phyloP scores from a whole-genome alignment of 2,888 invertebrate species.

The Sphaerophoria taeniata region DNA sequence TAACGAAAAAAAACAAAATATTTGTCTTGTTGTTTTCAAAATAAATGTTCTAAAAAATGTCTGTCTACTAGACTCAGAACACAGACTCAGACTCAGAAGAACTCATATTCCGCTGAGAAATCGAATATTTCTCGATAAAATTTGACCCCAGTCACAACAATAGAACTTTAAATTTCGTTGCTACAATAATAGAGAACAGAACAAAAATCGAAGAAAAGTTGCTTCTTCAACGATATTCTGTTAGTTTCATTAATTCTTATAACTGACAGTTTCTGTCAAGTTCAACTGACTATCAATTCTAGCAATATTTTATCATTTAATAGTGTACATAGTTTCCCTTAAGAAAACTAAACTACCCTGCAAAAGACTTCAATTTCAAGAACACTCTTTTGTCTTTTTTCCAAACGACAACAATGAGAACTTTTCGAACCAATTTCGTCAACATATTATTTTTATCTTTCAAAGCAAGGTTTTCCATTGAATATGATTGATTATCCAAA shows the following conservation, averaged over 20 bases:
- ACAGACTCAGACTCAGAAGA: too few species aligned
- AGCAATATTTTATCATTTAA: background rate
- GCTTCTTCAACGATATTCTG: slow-evolving; percentile 26
- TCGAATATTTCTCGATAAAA: too few species aligned
- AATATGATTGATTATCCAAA: slow-evolving; percentile 67
- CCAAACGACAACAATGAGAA: slow-evolving; percentile 48
- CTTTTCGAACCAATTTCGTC: slow-evolving; percentile 65
- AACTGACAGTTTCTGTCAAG: slow-evolving; percentile 74
- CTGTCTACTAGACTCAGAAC: too few species aligned
- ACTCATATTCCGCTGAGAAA: too few species aligned
- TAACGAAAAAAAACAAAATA: too few species aligned
- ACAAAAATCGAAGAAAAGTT: slow-evolving; percentile 1
- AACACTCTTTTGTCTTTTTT: background rate
- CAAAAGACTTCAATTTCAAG: slow-evolving; percentile 30
- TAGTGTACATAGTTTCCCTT: background rate
- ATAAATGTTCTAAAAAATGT: too few species aligned
- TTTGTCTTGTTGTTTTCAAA: too few species aligned
- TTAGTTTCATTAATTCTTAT: slow-evolving; percentile 66
- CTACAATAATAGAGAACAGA: background rate
- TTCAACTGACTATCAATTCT: slow-evolving; percentile 71
- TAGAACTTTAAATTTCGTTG: too few species aligned
- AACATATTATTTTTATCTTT: slow-evolving; percentile 64
- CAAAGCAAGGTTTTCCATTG: slow-evolving; percentile 51
- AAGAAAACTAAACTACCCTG: slow-evolving; percentile 41
- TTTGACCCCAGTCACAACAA: too few species aligned